Evolutionary conservation across 2,797 vertebrate genomes (phyloP).

Genomic region (Acanthurus leucopareius): DNA sequence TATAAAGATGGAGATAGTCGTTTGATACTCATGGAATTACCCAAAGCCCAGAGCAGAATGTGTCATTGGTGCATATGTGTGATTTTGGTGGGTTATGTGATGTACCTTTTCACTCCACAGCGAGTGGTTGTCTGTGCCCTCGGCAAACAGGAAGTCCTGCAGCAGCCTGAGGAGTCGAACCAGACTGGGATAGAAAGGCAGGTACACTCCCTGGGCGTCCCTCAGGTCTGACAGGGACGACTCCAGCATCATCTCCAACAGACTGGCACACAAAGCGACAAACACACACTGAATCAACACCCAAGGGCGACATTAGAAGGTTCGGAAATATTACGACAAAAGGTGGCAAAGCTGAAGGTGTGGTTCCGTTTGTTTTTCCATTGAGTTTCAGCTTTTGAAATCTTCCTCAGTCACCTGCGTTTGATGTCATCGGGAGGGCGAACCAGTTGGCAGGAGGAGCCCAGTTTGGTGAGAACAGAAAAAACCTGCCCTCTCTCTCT

Average conservation of each 20-base stretch:
- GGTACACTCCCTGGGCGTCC: slow-evolving; percentile 81
- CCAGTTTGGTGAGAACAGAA: slow-evolving; percentile 96
- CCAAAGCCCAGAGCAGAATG: neutral
- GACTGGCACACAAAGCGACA: slow-evolving; percentile 78
- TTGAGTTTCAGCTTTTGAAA: neutral
- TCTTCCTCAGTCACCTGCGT: slow-evolving; percentile 86
- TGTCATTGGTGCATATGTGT: neutral
- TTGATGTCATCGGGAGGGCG: slow-evolving; percentile 96
- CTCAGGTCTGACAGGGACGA: slow-evolving; percentile 94
- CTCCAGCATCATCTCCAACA: slow-evolving; percentile 99
- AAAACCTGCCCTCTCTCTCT: slow-evolving; percentile 96
- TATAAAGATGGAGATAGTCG: neutral
- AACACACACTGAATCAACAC: slow-evolving; percentile 8
- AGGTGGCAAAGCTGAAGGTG: neutral
- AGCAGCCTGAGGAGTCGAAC: slow-evolving; percentile 94
- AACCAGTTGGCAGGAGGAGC: slow-evolving; percentile 93
- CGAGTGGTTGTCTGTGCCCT: slow-evolving; percentile 92
- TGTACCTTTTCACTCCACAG: slow-evolving; percentile 98
- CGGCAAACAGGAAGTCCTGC: slow-evolving; percentile 96
- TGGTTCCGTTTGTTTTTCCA: slow-evolving; percentile 36
- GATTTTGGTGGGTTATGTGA: neutral
- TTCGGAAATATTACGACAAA: slow-evolving; percentile 12
- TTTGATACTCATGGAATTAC: neutral
- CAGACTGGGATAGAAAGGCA: slow-evolving; percentile 90
- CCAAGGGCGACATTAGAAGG: neutral